Conservation (phyloP, 2,113 vertebrate species). For the Grantiella picta region DNA sequence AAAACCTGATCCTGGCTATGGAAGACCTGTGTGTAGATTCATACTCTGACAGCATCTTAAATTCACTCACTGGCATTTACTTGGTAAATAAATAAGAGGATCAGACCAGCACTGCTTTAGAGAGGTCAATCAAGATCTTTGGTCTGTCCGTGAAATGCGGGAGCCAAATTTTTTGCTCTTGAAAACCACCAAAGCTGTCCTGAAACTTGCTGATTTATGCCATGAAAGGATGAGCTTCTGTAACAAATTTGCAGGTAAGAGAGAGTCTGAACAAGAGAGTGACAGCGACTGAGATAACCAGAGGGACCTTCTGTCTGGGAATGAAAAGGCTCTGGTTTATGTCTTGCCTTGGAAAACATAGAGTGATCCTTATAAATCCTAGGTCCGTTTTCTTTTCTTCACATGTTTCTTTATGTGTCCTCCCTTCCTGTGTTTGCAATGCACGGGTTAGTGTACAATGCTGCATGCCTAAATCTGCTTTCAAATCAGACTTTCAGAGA, state of each 20-base stretch:
- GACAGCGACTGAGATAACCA: background rate
- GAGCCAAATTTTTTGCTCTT: background rate
- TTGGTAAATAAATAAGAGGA: background rate
- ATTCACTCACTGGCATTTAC: background rate
- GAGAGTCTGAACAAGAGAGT: background rate
- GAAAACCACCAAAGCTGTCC: background rate
- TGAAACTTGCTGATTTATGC: background rate
- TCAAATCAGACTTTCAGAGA: background rate
- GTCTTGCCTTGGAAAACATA: background rate
- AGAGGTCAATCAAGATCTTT: background rate
- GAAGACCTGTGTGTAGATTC: background rate
- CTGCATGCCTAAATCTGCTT: background rate
- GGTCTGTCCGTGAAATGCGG: background rate
- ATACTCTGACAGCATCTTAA: background rate
- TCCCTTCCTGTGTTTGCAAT: background rate
- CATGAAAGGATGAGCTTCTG: background rate
- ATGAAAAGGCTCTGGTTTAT: background rate
- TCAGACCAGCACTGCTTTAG: background rate
- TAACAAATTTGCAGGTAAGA: background rate
- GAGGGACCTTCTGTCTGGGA: background rate
- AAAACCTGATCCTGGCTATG: background rate
- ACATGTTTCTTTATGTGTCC: background rate
- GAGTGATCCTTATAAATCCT: background rate
- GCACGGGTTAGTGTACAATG: background rate
- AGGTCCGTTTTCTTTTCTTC: background rate